These are phyloP conservation scores for Holocentrus rufus DNA, from an alignment of 2,797 vertebrate genomes.

Conservation along the genomic window DNA sequence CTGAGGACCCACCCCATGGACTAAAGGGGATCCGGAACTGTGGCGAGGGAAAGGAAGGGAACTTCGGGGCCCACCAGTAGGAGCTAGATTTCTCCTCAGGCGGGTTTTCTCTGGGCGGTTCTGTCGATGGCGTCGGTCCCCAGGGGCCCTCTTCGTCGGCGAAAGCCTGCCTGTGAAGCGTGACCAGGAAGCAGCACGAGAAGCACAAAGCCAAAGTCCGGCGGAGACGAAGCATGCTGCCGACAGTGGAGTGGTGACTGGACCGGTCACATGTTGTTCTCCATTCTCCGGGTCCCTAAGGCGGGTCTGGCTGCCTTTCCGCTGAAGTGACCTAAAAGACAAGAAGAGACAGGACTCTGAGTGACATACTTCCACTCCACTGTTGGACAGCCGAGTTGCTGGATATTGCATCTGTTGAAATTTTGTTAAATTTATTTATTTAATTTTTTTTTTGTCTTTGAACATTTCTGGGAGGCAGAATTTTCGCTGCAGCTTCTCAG, in stretches of 20 bases:
- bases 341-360: slow-evolving; percentile 62
- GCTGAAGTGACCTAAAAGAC: slow-evolving; percentile 70
- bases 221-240: slow-evolving; percentile 80
- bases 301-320: slow-evolving; percentile 43
- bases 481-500: slow-evolving; percentile 21
- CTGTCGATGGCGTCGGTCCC: slow-evolving; percentile 46
- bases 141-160: slow-evolving; percentile 66
- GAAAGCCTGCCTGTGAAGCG: slow-evolving; percentile 51
- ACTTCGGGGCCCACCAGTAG: slow-evolving; percentile 45
- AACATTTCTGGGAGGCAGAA: not conserved
- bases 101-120: slow-evolving; percentile 18
- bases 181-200: slow-evolving; percentile 66
- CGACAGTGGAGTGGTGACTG: slow-evolving; percentile 51
- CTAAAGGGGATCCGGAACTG: slow-evolving; percentile 10
- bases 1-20: not conserved
- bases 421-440: no score
- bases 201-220: slow-evolving; percentile 69
- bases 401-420: slow-evolving; percentile 45
- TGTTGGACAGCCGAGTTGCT: slow-evolving; percentile 34
- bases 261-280: slow-evolving; percentile 79
- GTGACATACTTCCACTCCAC: slow-evolving; percentile 65
- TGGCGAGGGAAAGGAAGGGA: slow-evolving; percentile 34
- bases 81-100: slow-evolving; percentile 37
- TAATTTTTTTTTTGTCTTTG: slow-evolving; percentile 46
- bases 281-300: slow-evolving; percentile 64